These are phyloP conservation scores for Cheirogaleus major DNA, from an alignment of 2,797 vertebrate genomes.

Conservation along the genomic window DNA sequence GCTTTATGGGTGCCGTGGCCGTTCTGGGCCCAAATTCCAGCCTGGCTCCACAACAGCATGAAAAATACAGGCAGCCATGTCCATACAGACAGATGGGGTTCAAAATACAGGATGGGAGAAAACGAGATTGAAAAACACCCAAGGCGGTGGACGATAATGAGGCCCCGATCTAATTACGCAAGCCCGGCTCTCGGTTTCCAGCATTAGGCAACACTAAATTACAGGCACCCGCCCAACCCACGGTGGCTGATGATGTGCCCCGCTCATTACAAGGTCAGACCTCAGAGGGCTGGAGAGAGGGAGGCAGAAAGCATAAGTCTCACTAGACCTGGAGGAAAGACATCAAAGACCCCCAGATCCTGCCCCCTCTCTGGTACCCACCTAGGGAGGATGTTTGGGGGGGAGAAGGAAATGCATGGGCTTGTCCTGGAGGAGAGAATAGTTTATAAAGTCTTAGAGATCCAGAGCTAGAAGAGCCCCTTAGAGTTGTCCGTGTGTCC, in stretches of 20 bases:
- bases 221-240: constrained; percentile 64
- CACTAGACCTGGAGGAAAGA: background rate
- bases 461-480: background rate
- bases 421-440: background rate
- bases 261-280: constrained; percentile 63
- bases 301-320: background rate
- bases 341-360: background rate
- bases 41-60: background rate
- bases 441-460: background rate
- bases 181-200: background rate
- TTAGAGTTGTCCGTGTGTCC: background rate
- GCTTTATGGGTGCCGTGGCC: background rate
- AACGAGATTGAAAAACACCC: constrained; percentile 48
- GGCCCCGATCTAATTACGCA: constrained; percentile 3
- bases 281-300: background rate
- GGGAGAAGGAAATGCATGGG: background rate
- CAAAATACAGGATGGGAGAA: background rate
- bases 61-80: background rate
- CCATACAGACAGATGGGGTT: constrained; percentile 10
- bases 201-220: constrained; percentile 54
- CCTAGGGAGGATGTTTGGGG: background rate
- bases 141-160: constrained; percentile 44
- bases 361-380: background rate
- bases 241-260: constrained; percentile 7
- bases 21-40: background rate